A percentile compares a stretch with the other conserved stretches of the same genome.
phyloP scores from a whole-genome alignment of 1,140 invertebrate genomes.

The Nasonia giraulti region DNA sequence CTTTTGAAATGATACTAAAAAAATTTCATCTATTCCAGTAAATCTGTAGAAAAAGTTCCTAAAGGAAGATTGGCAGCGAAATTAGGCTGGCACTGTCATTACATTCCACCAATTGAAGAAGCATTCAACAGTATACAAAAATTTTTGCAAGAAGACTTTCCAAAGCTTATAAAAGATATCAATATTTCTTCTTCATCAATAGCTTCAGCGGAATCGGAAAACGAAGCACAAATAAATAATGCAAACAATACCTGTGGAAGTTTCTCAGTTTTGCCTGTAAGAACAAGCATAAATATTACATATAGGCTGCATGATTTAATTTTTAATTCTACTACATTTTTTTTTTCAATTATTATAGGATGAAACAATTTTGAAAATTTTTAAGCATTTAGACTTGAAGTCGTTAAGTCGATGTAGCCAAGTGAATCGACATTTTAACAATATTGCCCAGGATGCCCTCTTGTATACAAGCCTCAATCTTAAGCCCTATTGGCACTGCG shows the following conservation, averaged over 20 bases:
- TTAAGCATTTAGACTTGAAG: conserved; percentile 85
- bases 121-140: conserved; percentile 69
- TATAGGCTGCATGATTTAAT: neutral
- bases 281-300: conserved; percentile 19
- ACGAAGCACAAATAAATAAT: conserved; percentile 31
- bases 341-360: conserved; percentile 74
- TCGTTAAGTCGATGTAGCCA: conserved; percentile 84
- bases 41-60: conserved; percentile 66
- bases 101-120: conserved; percentile 70
- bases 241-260: conserved; percentile 62
- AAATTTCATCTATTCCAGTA: conserved; percentile 61
- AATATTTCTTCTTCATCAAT: conserved; percentile 61
- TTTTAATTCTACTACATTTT: conserved; percentile 25
- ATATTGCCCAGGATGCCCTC: conserved; percentile 83
- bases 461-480: conserved; percentile 88
- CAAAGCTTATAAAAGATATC: conserved; percentile 68
- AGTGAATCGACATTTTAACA: conserved; percentile 84
- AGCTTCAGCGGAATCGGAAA: conserved; percentile 49
- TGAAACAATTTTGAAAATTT: conserved; percentile 83
- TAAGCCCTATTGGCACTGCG: conserved; percentile 82
- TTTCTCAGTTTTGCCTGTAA: conserved; percentile 72
- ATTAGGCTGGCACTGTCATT: conserved; percentile 66
- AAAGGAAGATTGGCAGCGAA: conserved; percentile 67
- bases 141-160: conserved; percentile 72
- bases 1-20: conserved; percentile 32